Conservation (phyloP, 2,888 invertebrate genomes). For the Tethea ocularis region DNA sequence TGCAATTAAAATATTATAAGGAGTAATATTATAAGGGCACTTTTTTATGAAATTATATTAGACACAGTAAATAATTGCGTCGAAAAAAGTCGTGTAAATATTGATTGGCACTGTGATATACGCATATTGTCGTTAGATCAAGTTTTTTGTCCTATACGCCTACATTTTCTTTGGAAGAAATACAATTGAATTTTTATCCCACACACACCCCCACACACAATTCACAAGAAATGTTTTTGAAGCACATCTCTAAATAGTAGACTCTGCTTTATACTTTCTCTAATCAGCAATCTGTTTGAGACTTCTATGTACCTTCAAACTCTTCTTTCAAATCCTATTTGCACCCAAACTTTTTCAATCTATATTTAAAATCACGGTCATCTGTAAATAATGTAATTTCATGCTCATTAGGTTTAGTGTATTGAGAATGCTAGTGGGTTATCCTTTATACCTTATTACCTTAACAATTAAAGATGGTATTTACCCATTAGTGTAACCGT, state of each 20-base stretch:
- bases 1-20: too few species aligned
- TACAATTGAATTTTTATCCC: too few species aligned
- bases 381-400: slow-evolving; percentile 71
- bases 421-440: slow-evolving; percentile 81
- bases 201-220: too few species aligned
- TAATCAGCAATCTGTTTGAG: not conserved
- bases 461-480: slow-evolving; percentile 33
- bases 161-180: too few species aligned
- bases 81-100: too few species aligned
- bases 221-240: not conserved
- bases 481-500: slow-evolving; percentile 17
- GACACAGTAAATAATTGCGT: too few species aligned
- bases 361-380: slow-evolving; percentile 20
- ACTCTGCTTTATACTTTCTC: not conserved
- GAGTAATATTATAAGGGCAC: too few species aligned
- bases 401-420: slow-evolving; percentile 79
- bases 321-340: slow-evolving; percentile 13
- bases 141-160: too few species aligned
- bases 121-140: too few species aligned
- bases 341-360: not conserved
- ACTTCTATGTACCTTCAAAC: slow-evolving; percentile 2
- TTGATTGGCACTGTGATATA: too few species aligned
- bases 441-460: slow-evolving; percentile 55
- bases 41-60: too few species aligned
- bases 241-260: not conserved